phyloP scores from a whole-genome alignment of 2,797 vertebrate species.

The Molothrus ater region DNA sequence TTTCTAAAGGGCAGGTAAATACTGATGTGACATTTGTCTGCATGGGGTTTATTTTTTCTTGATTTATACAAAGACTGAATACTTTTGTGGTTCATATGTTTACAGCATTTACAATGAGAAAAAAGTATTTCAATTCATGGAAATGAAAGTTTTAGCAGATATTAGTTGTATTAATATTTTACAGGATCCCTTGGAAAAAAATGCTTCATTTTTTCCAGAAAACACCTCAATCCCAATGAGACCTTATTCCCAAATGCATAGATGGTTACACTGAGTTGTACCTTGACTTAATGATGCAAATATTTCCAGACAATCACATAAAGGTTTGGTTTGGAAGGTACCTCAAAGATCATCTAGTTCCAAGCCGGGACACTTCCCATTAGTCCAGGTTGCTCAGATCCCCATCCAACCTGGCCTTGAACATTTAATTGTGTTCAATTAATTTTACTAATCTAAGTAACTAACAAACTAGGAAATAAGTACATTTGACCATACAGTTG shows the following conservation, averaged over 20 bases:
- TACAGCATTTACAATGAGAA: neutral
- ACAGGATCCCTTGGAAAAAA: neutral
- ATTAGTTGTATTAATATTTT: neutral
- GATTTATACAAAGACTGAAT: neutral
- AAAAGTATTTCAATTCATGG: neutral
- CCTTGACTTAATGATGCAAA: neutral
- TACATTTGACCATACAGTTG: neutral
- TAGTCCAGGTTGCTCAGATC: neutral
- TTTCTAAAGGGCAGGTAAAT: slow-evolving; percentile 89
- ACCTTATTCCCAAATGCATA: neutral
- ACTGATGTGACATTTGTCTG: neutral
- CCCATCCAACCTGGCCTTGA: neutral
- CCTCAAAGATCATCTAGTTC: neutral
- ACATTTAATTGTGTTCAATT: neutral
- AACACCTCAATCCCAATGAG: neutral
- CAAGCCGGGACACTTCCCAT: neutral
- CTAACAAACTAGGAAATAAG: neutral
- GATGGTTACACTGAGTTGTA: neutral
- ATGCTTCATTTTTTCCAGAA: neutral
- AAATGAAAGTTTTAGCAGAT: neutral
- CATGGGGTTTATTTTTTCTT: neutral
- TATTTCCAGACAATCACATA: neutral
- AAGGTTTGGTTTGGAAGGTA: neutral
- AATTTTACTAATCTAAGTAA: neutral
- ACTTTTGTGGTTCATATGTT: neutral